These are phyloP conservation scores for Sardinella longiceps DNA, from an alignment of 2,797 vertebrate genomes.

Conservation along the genomic window DNA sequence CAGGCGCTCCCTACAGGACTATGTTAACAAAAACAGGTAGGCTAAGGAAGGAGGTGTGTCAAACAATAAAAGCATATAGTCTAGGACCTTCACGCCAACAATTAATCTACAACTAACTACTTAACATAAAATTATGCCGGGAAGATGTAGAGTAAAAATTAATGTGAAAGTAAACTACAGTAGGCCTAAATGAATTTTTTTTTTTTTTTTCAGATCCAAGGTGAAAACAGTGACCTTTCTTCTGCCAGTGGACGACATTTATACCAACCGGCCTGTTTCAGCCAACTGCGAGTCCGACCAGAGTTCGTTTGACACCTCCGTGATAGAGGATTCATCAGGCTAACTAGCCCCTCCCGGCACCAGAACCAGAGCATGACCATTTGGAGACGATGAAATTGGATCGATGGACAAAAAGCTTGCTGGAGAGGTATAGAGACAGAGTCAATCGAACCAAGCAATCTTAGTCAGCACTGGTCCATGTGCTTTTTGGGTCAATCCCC, in stretches of 20 bases:
- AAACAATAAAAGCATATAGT: not conserved
- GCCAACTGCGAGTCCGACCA: conserved; percentile 69
- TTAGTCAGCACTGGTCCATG: conserved; percentile 15
- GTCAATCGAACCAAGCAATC: conserved; percentile 15
- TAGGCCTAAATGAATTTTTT: not conserved
- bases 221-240: conserved; percentile 92
- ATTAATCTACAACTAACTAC: too few relatives aligned
- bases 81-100: too few relatives aligned
- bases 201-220: conserved; percentile 77
- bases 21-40: conserved; percentile 82
- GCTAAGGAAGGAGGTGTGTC: conserved; percentile 32
- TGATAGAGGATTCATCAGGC: conserved; percentile 60
- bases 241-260: conserved; percentile 82
- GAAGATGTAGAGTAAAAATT: too few relatives aligned
- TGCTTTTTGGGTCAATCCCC: conserved; percentile 43
- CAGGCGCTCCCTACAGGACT: conserved; percentile 76
- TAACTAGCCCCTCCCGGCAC: conserved; percentile 40
- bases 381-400: not conserved
- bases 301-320: conserved; percentile 68
- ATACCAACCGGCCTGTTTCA: conserved; percentile 74
- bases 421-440: not conserved
- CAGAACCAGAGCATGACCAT: conserved; percentile 29
- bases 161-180: too few relatives aligned
- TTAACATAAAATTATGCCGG: too few relatives aligned
- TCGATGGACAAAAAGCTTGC: not conserved